Evolutionary conservation across 2,888 invertebrate genomes (phyloP).

Genomic region (Drosophila lacicola): DNA sequence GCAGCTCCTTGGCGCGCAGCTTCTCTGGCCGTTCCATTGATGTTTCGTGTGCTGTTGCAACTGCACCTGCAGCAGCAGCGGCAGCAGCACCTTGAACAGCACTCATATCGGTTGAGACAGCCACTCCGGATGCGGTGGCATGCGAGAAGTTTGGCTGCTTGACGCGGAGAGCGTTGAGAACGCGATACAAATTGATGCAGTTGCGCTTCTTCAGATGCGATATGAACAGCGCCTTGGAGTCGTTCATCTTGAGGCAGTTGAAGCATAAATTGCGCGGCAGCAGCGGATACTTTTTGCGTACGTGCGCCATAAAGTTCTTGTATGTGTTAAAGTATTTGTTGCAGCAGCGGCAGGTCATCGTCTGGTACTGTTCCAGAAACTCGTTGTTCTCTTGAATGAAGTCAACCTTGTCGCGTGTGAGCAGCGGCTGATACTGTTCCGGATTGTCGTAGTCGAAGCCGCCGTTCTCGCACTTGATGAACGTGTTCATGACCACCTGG

Average conservation of each 20-base stretch:
- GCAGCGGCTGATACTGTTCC: slow-evolving; percentile 83
- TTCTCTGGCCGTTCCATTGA: slow-evolving; percentile 76
- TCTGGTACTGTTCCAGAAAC: slow-evolving; percentile 85
- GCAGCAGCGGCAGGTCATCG: slow-evolving; percentile 85
- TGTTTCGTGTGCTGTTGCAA: slow-evolving; percentile 12
- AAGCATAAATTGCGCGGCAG: slow-evolving; percentile 85
- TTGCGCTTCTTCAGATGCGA: slow-evolving; percentile 85
- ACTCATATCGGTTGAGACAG: slow-evolving; percentile 41
- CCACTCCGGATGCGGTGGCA: slow-evolving; percentile 12
- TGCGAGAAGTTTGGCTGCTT: slow-evolving; percentile 68
- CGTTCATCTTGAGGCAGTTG: slow-evolving; percentile 85
- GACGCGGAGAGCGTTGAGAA: slow-evolving; percentile 78
- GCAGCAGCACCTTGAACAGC: not conserved
- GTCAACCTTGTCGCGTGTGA: slow-evolving; percentile 83
- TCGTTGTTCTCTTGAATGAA: slow-evolving; percentile 84
- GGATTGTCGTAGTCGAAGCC: slow-evolving; percentile 84
- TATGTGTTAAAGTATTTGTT: slow-evolving; percentile 83
- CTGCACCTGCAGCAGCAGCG: not conserved
- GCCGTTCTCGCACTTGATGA: slow-evolving; percentile 77
- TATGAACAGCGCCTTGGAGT: slow-evolving; percentile 85
- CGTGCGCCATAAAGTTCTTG: slow-evolving; percentile 85
- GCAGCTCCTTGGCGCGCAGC: slow-evolving; percentile 84
- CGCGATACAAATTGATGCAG: slow-evolving; percentile 84
- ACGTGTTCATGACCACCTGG: slow-evolving; percentile 80
- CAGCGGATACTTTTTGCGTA: slow-evolving; percentile 84